phyloP scores from a whole-genome alignment of 2,797 vertebrate genomes.

The Cichlasoma orientale region DNA sequence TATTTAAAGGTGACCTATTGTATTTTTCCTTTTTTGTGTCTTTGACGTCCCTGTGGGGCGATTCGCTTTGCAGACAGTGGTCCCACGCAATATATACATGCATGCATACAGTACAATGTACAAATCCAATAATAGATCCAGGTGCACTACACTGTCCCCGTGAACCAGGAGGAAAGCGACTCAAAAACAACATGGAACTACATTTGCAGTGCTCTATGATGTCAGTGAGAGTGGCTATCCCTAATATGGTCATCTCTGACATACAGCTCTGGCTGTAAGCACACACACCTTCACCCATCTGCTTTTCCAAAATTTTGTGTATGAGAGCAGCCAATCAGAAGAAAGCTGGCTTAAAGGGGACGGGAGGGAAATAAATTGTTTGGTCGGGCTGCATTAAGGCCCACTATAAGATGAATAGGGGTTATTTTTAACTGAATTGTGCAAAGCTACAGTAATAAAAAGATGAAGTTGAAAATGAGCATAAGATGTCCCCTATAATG shows the following conservation, averaged over 20 bases:
- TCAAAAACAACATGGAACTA: neutral
- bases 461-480: neutral
- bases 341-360: no score
- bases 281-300: neutral
- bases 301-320: neutral
- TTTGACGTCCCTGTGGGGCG: neutral
- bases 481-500: neutral
- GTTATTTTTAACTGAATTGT: neutral
- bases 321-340: no score
- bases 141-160: neutral
- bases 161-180: neutral
- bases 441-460: neutral
- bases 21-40: neutral
- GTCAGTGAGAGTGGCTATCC: no score
- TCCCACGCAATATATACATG: no score
- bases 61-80: no score
- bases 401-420: neutral
- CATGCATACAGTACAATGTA: neutral
- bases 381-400: no score
- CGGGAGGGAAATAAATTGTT: neutral
- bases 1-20: neutral
- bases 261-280: neutral
- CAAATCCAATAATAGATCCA: accelerated
- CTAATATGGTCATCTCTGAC: neutral
- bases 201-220: neutral